Evolutionary conservation across 2,113 vertebrate genomes (phyloP).

Genomic region (Heloderma charlesbogerti): DNA sequence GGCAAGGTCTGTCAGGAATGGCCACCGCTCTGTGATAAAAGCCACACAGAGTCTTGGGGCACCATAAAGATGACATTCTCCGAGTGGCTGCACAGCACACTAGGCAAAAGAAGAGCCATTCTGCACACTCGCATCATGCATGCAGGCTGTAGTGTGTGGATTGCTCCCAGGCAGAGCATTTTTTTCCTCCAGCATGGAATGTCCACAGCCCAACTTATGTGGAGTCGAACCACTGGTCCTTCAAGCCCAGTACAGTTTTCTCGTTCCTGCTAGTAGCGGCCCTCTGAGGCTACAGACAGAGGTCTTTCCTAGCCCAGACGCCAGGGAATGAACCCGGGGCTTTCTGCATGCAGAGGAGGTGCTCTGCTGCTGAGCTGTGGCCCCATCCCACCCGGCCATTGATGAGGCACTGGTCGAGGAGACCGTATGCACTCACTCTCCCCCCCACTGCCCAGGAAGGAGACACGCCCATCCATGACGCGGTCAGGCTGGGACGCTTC

Average conservation of each 20-base stretch:
- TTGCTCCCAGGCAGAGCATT: not conserved
- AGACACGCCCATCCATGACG: conserved; percentile 68
- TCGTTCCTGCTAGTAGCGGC: too few relatives aligned
- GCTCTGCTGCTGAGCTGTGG: not conserved
- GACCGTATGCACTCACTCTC: accelerated
- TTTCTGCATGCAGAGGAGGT: not conserved
- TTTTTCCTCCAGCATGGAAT: not conserved
- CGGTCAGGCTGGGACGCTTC: conserved; percentile 56
- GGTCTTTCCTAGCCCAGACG: not conserved
- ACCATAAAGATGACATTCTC: not conserved
- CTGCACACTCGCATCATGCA: too few relatives aligned
- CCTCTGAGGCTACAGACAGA: not conserved
- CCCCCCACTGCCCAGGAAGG: conserved; percentile 61
- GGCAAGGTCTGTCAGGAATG: not conserved
- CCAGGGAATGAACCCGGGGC: too few relatives aligned
- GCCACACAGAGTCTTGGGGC: too few relatives aligned
- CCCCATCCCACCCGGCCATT: not conserved
- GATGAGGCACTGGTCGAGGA: not conserved
- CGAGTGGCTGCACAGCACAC: not conserved
- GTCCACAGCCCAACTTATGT: not conserved
- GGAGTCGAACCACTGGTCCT: not conserved
- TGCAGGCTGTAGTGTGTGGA: not conserved
- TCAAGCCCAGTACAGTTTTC: not conserved
- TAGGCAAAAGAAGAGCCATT: not conserved
- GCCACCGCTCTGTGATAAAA: not conserved